Evolutionary conservation across 2,113 vertebrate species (phyloP).

Genomic region (Bufo bufo): DNA sequence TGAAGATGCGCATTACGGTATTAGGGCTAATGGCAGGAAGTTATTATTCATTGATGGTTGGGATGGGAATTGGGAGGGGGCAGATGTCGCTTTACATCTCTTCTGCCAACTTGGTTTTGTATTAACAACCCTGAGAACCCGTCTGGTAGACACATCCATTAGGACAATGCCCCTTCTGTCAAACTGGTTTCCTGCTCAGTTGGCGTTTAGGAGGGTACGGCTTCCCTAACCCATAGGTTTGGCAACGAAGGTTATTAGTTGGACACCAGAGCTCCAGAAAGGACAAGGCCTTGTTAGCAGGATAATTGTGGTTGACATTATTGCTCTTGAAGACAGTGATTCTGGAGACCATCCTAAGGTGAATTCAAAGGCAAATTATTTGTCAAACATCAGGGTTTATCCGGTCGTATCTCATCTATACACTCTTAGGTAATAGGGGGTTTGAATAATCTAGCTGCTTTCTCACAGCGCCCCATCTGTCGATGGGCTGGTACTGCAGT

Average conservation of each 20-base stretch:
- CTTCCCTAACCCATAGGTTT: constrained; percentile 8
- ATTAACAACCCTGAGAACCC: background rate
- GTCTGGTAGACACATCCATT: background rate
- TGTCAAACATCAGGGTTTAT: background rate
- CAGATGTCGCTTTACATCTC: constrained; percentile 29
- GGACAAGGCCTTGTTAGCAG: constrained; percentile 4
- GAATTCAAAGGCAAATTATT: background rate
- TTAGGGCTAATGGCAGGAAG: constrained; percentile 53
- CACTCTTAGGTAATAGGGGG: too few species aligned
- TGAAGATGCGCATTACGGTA: constrained; percentile 10
- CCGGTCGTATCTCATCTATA: background rate
- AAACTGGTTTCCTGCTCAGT: constrained; percentile 6
- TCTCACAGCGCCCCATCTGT: too few species aligned
- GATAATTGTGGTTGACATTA: background rate
- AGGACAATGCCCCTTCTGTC: background rate
- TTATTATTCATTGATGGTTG: constrained; percentile 52
- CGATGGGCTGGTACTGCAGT: too few species aligned
- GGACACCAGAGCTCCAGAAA: constrained; percentile 8
- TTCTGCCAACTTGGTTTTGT: constrained; percentile 22
- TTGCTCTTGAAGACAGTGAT: background rate
- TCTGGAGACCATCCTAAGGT: background rate
- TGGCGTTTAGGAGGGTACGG: background rate
- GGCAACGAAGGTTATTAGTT: background rate
- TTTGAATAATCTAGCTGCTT: too few species aligned
- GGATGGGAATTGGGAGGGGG: constrained; percentile 24